phyloP scores from a whole-genome alignment of 2,113 vertebrate genomes.

The Gallinago jamesoni region DNA sequence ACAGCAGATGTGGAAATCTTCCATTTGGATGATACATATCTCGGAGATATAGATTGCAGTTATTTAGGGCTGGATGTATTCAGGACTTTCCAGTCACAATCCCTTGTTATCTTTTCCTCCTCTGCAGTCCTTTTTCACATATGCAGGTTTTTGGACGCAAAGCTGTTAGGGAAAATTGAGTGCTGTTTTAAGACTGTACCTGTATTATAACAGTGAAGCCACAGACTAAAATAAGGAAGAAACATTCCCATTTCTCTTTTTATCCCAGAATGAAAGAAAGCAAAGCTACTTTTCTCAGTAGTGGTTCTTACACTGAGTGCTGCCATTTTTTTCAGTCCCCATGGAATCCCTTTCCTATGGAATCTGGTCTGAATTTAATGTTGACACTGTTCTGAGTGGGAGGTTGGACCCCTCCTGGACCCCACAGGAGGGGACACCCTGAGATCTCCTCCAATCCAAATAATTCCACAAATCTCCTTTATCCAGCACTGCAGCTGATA shows the following conservation, averaged over 20 bases:
- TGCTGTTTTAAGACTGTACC: not conserved
- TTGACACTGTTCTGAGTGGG: not conserved
- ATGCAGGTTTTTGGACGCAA: slow-evolving; percentile 96
- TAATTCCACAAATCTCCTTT: not conserved
- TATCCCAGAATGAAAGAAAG: not conserved
- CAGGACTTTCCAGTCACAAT: not conserved
- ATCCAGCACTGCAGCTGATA: not conserved
- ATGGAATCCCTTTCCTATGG: not conserved
- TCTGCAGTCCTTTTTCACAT: slow-evolving; percentile 75
- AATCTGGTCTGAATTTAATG: not conserved
- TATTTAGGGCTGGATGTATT: not conserved
- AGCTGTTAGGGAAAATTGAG: slow-evolving; percentile 72
- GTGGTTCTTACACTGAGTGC: not conserved
- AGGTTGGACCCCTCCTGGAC: not conserved
- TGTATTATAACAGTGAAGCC: not conserved
- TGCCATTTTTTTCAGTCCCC: not conserved
- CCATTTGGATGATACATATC: not conserved
- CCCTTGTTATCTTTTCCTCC: slow-evolving; percentile 33
- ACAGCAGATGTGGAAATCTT: not conserved
- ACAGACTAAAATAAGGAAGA: not conserved
- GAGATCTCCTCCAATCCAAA: not conserved
- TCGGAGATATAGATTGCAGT: not conserved
- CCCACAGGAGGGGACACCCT: not conserved
- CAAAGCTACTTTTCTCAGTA: not conserved
- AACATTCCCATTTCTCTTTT: not conserved